phyloP scores from a whole-genome alignment of 2,888 invertebrate genomes.

The Orthonychiurus folsomi region DNA sequence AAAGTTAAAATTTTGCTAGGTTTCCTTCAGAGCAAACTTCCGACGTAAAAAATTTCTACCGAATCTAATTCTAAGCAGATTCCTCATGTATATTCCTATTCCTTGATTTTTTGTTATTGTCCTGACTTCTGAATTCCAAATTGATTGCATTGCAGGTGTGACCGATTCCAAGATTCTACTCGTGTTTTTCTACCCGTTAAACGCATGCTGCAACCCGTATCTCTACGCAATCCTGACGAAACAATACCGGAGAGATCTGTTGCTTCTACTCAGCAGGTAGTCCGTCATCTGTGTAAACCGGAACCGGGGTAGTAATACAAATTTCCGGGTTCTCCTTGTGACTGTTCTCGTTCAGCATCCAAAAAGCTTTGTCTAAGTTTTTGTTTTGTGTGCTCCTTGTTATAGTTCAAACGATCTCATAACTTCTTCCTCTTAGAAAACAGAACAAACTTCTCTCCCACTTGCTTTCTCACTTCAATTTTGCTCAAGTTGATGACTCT shows the following conservation, averaged over 20 bases:
- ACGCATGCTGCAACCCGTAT: conserved; percentile 87
- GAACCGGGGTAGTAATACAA: no score
- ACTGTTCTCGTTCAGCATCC: neutral
- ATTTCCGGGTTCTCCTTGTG: neutral
- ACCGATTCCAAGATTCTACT: conserved; percentile 57
- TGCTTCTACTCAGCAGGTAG: conserved; percentile 57
- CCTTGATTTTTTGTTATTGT: no score
- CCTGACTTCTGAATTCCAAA: no score
- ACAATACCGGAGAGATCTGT: conserved; percentile 70
- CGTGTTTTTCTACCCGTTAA: conserved; percentile 84
- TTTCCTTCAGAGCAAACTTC: no score
- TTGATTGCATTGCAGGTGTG: conserved; percentile 27
- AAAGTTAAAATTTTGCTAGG: no score
- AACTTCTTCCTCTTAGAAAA: no score
- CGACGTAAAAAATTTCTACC: no score
- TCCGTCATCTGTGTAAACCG: conserved; percentile 12
- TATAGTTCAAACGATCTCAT: neutral
- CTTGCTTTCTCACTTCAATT: neutral
- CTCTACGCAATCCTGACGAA: conserved; percentile 82
- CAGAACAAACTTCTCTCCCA: neutral
- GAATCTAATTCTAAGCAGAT: no score
- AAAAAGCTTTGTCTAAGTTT: neutral
- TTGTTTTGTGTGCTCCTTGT: no score
- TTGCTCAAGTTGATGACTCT: neutral
- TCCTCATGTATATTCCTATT: no score